Conservation (phyloP, 2,113 vertebrate genomes). For the Alethe castanea region DNA sequence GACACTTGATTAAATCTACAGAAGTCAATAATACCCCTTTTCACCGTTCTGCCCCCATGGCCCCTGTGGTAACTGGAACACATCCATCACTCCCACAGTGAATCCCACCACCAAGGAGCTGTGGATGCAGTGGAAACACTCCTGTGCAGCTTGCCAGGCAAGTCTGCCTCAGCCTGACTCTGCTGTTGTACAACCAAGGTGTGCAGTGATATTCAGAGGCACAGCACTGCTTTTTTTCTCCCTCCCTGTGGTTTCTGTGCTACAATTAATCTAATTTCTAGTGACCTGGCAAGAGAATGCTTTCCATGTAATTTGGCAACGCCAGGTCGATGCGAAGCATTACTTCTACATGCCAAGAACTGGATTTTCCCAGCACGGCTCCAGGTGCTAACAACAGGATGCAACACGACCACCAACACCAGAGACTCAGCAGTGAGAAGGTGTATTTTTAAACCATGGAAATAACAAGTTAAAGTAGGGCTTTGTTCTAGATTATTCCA, state of each 20-base stretch:
- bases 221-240: neutral
- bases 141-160: neutral
- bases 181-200: neutral
- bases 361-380: constrained; percentile 38
- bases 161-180: neutral
- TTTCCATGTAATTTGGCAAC: constrained; percentile 45
- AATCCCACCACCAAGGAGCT: neutral
- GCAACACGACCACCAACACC: neutral
- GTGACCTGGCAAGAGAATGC: constrained; percentile 12
- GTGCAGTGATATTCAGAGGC: neutral
- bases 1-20: neutral
- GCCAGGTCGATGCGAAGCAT: neutral
- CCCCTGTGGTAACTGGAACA: neutral
- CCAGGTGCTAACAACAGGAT: constrained; percentile 54
- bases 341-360: constrained; percentile 3
- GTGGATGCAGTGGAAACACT: neutral
- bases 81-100: neutral
- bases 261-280: constrained; percentile 70
- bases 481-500: constrained; percentile 44
- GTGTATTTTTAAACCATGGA: constrained; percentile 49
- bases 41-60: neutral
- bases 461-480: constrained; percentile 47
- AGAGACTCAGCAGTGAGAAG: neutral
- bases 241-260: neutral
- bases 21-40: neutral